A percentile compares a stretch with the other conserved stretches of the same genome.
Evolutionary conservation across 53 echinoderm and acorn worm genomes (phyloP).

Genomic region (Holothuria scabra): DNA sequence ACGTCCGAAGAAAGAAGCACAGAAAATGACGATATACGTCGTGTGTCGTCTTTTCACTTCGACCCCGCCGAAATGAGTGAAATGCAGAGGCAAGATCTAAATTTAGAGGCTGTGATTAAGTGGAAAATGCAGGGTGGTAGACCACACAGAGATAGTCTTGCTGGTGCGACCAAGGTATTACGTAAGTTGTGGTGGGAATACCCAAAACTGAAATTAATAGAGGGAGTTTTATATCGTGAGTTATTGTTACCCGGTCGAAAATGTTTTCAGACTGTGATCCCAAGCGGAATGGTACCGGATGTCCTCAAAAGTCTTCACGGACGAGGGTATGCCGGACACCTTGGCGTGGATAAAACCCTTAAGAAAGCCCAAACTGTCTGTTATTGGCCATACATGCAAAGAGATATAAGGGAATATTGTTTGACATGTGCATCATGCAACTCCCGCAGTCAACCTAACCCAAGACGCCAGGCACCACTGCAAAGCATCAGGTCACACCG

Average conservation of each 20-base stretch:
- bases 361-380: neutral
- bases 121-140: neutral
- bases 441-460: slow-evolving; percentile 35
- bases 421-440: slow-evolving; percentile 41
- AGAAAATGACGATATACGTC: neutral
- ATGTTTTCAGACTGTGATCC: slow-evolving; percentile 25
- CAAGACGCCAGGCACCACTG: slow-evolving; percentile 22
- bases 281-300: slow-evolving; percentile 14
- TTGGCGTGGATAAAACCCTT: slow-evolving; percentile 49
- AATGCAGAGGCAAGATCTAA: neutral
- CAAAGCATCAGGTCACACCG: slow-evolving; percentile 28
- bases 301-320: slow-evolving; percentile 34
- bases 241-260: slow-evolving; percentile 3
- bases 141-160: neutral
- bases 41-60: neutral
- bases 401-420: slow-evolving; percentile 40
- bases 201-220: neutral
- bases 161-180: neutral
- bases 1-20: too few species aligned
- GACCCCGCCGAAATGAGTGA: neutral
- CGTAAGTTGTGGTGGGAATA: slow-evolving; percentile 36
- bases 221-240: neutral
- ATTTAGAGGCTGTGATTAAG: neutral
- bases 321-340: slow-evolving; percentile 47
- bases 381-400: slow-evolving; percentile 54